Evolutionary conservation across 2,797 vertebrate species (phyloP).

Genomic region (Oreochromis grahami): DNA sequence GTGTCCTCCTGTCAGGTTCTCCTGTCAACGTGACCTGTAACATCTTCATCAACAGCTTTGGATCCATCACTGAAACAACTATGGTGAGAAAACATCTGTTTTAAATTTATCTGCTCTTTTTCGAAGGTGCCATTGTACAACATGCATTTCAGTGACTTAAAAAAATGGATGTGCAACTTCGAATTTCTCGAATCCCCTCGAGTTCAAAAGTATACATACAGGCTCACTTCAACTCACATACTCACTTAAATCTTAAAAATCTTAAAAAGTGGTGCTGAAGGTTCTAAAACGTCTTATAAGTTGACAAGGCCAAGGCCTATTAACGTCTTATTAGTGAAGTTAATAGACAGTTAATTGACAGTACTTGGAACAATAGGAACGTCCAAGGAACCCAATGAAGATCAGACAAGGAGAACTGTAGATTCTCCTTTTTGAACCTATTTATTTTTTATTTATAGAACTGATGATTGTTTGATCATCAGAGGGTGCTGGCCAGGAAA

Average conservation of each 20-base stretch:
- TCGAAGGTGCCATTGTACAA: neutral
- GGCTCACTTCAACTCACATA: neutral
- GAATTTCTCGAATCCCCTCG: neutral
- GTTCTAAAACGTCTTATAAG: neutral
- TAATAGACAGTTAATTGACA: neutral
- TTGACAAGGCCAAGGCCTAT: neutral
- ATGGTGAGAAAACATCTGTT: conserved; percentile 83
- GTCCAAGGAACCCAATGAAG: neutral
- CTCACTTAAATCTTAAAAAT: neutral
- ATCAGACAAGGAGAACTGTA: neutral
- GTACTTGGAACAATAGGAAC: neutral
- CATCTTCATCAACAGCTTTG: conserved; percentile 97
- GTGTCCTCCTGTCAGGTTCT: conserved; percentile 77
- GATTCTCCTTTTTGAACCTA: neutral
- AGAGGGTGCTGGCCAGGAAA: neutral
- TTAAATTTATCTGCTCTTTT: neutral
- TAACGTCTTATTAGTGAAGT: neutral
- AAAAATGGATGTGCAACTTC: rapidly evolving
- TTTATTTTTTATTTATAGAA: neutral
- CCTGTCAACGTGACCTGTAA: conserved; percentile 95
- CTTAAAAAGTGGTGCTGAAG: neutral
- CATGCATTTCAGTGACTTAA: neutral
- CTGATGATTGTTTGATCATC: neutral
- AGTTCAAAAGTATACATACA: neutral
- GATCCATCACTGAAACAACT: conserved; percentile 94